Evolutionary conservation across 2,797 vertebrate species (phyloP), one percentile per base, ranked within the genome.

Genomic region (Takifugu rubripes): DNA sequence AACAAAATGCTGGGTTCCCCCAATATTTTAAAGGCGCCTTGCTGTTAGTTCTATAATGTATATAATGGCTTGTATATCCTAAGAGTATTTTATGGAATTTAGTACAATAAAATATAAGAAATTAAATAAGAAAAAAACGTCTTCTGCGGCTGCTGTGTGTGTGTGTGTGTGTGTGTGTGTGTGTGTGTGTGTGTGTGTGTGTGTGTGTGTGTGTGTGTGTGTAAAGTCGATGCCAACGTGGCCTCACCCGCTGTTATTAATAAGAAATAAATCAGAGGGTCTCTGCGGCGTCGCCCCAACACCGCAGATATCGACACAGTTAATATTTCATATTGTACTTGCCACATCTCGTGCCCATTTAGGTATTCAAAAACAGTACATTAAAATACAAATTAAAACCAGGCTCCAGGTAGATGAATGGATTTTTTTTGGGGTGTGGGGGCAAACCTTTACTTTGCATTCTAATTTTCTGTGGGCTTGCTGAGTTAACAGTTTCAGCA

Each of bases 301-400:
- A 84, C 76, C 75, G 59, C 77, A 77, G 61, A 66, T 86, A 89
- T 88, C 80, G 87, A 91, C 84, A 84, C 72, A 56, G 77, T 88
- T 88, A 89, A 90, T 90, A 88, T 90, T 87, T 89, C 70, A 90
- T 90, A 85, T 79, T 79, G 80, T 81, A 74, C 82, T 78, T 75
- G 83, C 87, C 84, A 88, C 61, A 82, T 83, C 84, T 84, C 71
- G 83, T 70, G 77, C 86, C 85, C 70, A 83, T 88, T 87, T 88
- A 59, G 71, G 78, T 86, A 89, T 88, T 88, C 75, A 47, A 84
- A 84, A 87, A 77, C 68, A 84, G 70, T 81, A 70, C 80, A 83
- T 85, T 86, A 81, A 84, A 84, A 87, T 77, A 82, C 81, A 78
- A 84, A 85, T 84, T 78, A 84, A 86, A 85, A 79, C 81, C 17